These are phyloP conservation scores for Andricus grossulariae DNA, from an alignment of 1,140 invertebrate genomes.

Conservation along the genomic window DNA sequence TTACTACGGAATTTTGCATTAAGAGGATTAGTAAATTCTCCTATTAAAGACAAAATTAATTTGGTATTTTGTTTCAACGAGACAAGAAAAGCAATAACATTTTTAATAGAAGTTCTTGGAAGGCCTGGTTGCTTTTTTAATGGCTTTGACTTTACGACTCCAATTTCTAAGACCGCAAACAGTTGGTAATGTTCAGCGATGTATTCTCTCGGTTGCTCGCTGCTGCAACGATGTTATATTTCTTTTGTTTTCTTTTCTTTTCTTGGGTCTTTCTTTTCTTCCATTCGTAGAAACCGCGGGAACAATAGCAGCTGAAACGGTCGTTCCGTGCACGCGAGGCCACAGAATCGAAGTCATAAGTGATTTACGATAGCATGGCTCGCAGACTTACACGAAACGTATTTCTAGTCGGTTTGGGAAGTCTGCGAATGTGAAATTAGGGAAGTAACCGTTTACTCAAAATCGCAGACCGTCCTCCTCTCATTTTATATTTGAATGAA, in stretches of 20 bases:
- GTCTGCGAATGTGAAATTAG: conserved; percentile 48
- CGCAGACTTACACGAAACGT: conserved; percentile 47
- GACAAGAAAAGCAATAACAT: background rate
- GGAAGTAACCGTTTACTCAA: conserved; percentile 45
- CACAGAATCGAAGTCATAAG: conserved; percentile 52
- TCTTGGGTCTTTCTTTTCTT: conserved; percentile 26
- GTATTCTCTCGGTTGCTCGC: conserved; percentile 23
- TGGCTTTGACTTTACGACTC: conserved; percentile 24
- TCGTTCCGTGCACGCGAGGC: conserved; percentile 49
- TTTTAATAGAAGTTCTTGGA: conserved; percentile 2
- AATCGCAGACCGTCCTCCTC: conserved; percentile 30
- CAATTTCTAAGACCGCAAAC: conserved; percentile 24
- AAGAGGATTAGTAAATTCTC: too few species aligned
- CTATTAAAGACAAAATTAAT: too few species aligned
- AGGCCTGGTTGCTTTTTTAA: background rate
- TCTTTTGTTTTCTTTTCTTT: background rate
- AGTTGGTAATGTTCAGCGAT: conserved; percentile 28
- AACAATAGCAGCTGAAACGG: conserved; percentile 56
- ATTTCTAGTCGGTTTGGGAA: conserved; percentile 49
- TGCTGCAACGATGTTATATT: conserved; percentile 23
- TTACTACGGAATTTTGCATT: too few species aligned
- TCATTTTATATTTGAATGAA: conserved; percentile 41
- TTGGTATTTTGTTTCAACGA: too few species aligned
- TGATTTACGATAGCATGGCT: conserved; percentile 53
- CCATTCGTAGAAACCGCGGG: conserved; percentile 47